Evolutionary conservation across 1,140 invertebrate species (phyloP).

Genomic region (Lepidurus packardi): DNA sequence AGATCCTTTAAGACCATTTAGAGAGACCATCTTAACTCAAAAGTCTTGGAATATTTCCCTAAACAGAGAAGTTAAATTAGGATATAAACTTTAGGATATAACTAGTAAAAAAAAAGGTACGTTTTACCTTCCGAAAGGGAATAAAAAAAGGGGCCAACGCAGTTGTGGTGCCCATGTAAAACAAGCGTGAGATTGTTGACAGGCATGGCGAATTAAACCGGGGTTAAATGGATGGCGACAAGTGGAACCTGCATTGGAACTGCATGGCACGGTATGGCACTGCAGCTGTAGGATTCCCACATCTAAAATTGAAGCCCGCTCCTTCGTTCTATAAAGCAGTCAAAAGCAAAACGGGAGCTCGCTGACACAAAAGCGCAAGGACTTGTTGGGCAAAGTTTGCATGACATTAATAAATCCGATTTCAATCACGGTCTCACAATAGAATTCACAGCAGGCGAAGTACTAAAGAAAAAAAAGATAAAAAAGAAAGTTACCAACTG

Average conservation of each 20-base stretch:
- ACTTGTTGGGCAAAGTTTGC: slow-evolving; percentile 2
- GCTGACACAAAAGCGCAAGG: not conserved
- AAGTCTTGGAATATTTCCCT: not conserved
- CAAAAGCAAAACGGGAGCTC: not conserved
- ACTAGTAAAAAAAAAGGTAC: too few relatives aligned
- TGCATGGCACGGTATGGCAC: slow-evolving; percentile 13
- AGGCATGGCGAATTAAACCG: slow-evolving; percentile 11
- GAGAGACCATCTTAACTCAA: not conserved
- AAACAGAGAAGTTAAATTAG: not conserved
- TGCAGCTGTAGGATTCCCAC: slow-evolving; percentile 9
- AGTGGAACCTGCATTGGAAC: slow-evolving; percentile 8
- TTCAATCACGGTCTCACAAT: not conserved
- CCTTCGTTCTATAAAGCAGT: not conserved
- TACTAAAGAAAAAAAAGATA: not conserved
- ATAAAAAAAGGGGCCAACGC: not conserved
- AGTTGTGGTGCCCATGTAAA: not conserved
- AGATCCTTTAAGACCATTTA: not conserved
- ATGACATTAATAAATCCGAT: slow-evolving; percentile 16
- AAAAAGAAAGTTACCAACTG: not conserved
- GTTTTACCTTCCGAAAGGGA: not conserved
- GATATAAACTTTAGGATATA: too few relatives aligned
- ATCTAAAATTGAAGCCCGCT: slow-evolving; percentile 2
- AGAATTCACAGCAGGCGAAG: not conserved
- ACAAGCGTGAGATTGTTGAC: slow-evolving; percentile 21
- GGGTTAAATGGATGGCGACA: slow-evolving; percentile 18